Conservation (phyloP, 2,113 vertebrate genomes). For the Phodopus roborovskii region DNA sequence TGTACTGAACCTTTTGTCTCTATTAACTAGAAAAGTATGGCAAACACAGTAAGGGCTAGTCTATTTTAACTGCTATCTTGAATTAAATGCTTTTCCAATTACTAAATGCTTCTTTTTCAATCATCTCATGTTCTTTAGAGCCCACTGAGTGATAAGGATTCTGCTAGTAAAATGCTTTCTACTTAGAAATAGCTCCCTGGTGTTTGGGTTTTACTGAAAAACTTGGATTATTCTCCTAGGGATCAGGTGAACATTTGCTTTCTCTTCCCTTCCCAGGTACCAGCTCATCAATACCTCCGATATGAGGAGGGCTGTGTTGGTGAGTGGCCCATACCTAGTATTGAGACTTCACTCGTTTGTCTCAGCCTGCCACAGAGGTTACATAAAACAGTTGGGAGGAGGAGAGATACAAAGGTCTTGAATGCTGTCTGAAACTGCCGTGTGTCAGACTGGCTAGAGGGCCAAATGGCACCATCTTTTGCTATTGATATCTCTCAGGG, state of each 20-base stretch:
- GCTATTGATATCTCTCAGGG: background rate
- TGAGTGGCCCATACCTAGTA: background rate
- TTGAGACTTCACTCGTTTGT: background rate
- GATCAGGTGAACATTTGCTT: background rate
- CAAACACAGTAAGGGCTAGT: background rate
- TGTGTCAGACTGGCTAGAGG: background rate
- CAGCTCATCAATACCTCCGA: background rate
- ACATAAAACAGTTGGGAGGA: background rate
- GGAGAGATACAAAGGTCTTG: background rate
- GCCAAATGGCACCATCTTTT: background rate
- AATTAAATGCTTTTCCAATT: slow-evolving; percentile 1
- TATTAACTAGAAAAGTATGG: slow-evolving; percentile 36
- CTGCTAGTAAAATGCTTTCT: slow-evolving; percentile 4
- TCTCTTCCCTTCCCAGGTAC: background rate
- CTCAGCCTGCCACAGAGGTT: background rate
- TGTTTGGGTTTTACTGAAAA: slow-evolving; percentile 50
- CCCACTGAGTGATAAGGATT: background rate
- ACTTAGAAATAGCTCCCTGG: background rate
- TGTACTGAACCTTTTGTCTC: background rate
- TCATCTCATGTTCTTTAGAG: background rate
- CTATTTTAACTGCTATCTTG: background rate
- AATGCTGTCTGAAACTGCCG: background rate
- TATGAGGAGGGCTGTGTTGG: background rate
- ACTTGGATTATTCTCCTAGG: background rate
- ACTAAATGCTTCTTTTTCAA: background rate